These are phyloP conservation scores for Chelon auratus DNA, from an alignment of 2,797 vertebrate species.

Conservation along the genomic window DNA sequence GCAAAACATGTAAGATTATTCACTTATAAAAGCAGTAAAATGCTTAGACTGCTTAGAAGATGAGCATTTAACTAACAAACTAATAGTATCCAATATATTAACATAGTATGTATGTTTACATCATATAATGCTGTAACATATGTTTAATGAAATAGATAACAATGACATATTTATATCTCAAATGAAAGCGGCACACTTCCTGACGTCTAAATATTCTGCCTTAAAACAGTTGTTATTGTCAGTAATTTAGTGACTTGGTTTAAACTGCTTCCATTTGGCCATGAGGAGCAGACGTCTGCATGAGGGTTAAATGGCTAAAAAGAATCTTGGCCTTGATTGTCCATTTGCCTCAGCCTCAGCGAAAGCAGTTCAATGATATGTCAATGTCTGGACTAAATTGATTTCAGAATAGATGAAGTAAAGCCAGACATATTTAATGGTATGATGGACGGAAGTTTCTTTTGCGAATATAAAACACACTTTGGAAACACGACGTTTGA, in stretches of 20 bases:
- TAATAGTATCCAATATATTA: no score
- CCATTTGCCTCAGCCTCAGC: constrained; percentile 9
- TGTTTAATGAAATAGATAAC: no score
- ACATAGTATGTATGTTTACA: no score
- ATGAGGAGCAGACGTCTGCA: constrained; percentile 15
- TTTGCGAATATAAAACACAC: constrained; percentile 8
- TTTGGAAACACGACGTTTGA: background rate
- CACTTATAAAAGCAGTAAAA: no score
- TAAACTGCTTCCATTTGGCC: constrained; percentile 20
- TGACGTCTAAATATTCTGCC: no score
- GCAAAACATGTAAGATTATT: no score
- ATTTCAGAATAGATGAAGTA: background rate
- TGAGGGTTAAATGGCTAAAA: constrained; percentile 18
- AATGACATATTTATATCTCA: no score
- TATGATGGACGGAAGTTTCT: background rate
- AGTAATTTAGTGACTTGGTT: background rate
- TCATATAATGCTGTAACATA: no score
- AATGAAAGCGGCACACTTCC: no score
- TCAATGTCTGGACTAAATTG: constrained; percentile 14
- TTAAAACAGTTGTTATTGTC: no score
- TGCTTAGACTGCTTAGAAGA: no score
- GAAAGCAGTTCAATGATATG: constrained; percentile 17
- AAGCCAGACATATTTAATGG: constrained; percentile 1
- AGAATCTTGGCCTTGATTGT: constrained; percentile 14
- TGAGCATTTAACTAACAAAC: no score